Conservation (phyloP, 37 sponge, comb jelly and placozoan genomes). For the Diacarnus erythraeanus region DNA sequence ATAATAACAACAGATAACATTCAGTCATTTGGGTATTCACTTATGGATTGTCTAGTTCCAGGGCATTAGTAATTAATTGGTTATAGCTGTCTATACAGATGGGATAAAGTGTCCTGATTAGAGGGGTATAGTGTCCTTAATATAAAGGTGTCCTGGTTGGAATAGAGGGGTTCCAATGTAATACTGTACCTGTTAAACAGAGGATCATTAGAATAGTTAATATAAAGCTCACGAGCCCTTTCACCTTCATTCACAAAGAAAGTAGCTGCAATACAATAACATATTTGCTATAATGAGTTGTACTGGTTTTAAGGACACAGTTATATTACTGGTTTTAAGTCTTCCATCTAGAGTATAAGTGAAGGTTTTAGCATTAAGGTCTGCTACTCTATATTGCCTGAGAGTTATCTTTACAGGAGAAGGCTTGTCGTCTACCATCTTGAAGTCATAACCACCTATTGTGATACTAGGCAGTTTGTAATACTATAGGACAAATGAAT, state of each 20-base stretch:
- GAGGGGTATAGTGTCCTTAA: no score
- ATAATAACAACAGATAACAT: not conserved
- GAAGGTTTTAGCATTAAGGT: slow-evolving; percentile 8
- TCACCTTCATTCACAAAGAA: not conserved
- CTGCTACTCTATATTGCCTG: slow-evolving; percentile 21
- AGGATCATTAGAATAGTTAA: not conserved
- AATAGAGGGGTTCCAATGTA: no score
- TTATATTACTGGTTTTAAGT: not conserved
- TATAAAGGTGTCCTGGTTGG: no score
- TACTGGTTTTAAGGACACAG: not conserved
- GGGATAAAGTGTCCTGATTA: no score
- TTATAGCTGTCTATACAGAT: no score
- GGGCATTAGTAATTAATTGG: not conserved
- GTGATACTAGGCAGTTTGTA: slow-evolving; percentile 24
- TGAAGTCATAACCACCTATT: slow-evolving; percentile 51
- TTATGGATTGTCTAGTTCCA: not conserved
- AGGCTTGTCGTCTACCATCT: not conserved
- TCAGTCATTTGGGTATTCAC: not conserved
- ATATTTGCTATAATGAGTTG: not conserved
- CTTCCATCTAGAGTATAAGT: slow-evolving; percentile 24
- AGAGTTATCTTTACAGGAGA: slow-evolving; percentile 21
- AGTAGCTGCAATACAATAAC: not conserved
- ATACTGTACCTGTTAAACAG: slow-evolving; percentile 3
- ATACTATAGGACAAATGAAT: slow-evolving; percentile 31
- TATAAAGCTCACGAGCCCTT: not conserved